phyloP scores from a whole-genome alignment of 2,888 invertebrate genomes.

The Andrena camellia region DNA sequence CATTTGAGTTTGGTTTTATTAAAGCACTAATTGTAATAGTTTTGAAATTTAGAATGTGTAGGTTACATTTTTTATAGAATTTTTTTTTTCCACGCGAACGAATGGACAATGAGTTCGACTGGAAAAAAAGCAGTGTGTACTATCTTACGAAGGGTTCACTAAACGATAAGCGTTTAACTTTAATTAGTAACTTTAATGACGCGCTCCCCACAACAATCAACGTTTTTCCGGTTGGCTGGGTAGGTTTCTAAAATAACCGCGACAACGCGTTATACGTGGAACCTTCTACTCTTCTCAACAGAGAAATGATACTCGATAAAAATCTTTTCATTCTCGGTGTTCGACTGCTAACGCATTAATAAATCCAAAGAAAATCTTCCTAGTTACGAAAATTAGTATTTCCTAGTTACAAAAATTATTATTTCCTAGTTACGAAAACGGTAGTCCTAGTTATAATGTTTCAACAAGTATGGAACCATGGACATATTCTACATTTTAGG shows the following conservation, averaged over 20 bases:
- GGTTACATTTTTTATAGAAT: not conserved
- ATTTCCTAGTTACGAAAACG: no score
- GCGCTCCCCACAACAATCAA: slow-evolving; percentile 23
- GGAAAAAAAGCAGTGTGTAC: not conserved
- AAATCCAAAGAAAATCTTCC: no score
- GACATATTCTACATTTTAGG: no score
- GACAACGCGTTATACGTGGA: slow-evolving; percentile 16
- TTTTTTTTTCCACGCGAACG: not conserved
- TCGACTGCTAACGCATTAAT: not conserved
- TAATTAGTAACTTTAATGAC: slow-evolving; percentile 38
- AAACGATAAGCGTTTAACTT: slow-evolving; percentile 44
- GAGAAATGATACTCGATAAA: not conserved
- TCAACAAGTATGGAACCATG: no score
- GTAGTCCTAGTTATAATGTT: no score
- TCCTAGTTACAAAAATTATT: no score
- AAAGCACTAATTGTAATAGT: not conserved
- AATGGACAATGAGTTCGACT: not conserved
- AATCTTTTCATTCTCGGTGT: not conserved
- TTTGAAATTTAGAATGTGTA: no score
- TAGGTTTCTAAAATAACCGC: slow-evolving; percentile 12
- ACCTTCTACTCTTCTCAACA: not conserved
- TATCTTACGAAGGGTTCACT: not conserved
- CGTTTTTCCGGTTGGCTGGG: slow-evolving; percentile 32
- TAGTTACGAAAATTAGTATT: no score
- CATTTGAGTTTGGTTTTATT: not conserved